Base-by-base conservation (phyloP, 92 coral and sea anemone species). In the Epizoanthus ramosus region DNA sequence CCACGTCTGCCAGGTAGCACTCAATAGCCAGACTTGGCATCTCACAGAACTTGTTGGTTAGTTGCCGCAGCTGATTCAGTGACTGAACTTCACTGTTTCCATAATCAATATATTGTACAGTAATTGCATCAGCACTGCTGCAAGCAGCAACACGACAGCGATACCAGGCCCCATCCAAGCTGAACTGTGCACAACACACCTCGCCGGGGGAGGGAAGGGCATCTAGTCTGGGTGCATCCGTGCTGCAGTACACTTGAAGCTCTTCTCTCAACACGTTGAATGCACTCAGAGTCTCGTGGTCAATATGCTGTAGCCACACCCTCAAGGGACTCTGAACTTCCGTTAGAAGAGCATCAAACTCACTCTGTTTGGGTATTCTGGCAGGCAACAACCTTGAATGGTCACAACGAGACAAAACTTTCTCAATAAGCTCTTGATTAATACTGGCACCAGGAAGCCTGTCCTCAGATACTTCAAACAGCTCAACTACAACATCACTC, bases 41-140 rank as follows among this genome's bases (percentile, higher is more conserved):
- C 60, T 75, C 65, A 31, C 84, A 81, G 72, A 88, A 88, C 67
- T 71, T 80, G 25, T 71, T 84, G 59, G 37, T 64, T 21, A 90
- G 73, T 75, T 74, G 47, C 57, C 91, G 74, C 37, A 94, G 83
- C 37, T 70, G 85, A 79, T 83, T 84, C 3, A 86, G 68, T 1
- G 92, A 12, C n/a, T 81, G 63, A 10, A 68, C 87, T 81, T 94
- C 97, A 19, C 81, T 69, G 87, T 94, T 93, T 16, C 98, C 98
- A 83, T 87, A 94, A 82, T 94, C 98, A 24, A 90, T 87, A 73
- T 83, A 94, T 37, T 71, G 96, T 19, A 90, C 98, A 17, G 57
- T 63, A 52, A 90, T 79, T 31, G 76, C 57, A 28, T 75, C 60
- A 15, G 87, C 79, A 33, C 67, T 73, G 18, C 50, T 67, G 31